Conservation (phyloP, 1,140 invertebrate species). For the Coelopa frigida region DNA sequence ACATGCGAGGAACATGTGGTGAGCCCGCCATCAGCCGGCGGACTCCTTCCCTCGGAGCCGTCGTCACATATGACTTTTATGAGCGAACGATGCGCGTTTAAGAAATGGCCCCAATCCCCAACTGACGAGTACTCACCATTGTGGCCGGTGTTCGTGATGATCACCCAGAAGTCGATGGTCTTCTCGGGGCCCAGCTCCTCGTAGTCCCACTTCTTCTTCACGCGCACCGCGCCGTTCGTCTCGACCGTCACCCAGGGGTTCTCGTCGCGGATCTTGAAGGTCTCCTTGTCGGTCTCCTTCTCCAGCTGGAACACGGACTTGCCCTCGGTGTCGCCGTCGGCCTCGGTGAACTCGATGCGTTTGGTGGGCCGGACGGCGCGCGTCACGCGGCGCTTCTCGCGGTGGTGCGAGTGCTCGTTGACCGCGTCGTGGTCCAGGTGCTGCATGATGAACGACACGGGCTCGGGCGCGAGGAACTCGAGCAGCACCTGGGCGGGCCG, state of each 20-base stretch:
- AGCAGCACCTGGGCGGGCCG: slow-evolving; percentile 66
- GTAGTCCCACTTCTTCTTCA: slow-evolving; percentile 95
- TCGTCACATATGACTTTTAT: too few species aligned
- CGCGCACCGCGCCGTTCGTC: slow-evolving; percentile 80
- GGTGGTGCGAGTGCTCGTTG: slow-evolving; percentile 52
- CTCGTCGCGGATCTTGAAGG: slow-evolving; percentile 87
- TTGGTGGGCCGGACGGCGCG: slow-evolving; percentile 84
- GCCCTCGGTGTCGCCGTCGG: slow-evolving; percentile 80
- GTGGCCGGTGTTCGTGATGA: slow-evolving; percentile 80
- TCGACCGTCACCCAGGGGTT: slow-evolving; percentile 91
- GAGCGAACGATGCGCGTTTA: too few species aligned
- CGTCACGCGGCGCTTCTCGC: slow-evolving; percentile 73
- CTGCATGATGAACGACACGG: slow-evolving; percentile 43
- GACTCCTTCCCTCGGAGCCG: too few species aligned
- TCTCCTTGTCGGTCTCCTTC: slow-evolving; percentile 85
- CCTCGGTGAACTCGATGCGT: slow-evolving; percentile 84
- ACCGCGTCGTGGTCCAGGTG: slow-evolving; percentile 49
- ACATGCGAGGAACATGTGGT: too few species aligned
- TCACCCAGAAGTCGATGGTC: slow-evolving; percentile 94
- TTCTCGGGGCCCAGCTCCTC: slow-evolving; percentile 92
- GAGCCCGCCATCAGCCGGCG: too few species aligned
- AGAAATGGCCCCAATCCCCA: too few species aligned
- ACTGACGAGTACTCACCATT: slow-evolving; percentile 73
- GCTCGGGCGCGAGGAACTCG: slow-evolving; percentile 59
- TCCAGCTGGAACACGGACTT: slow-evolving; percentile 83